Evolutionary conservation across 2,113 vertebrate genomes (phyloP).

Genomic region (Orycteropus afer): DNA sequence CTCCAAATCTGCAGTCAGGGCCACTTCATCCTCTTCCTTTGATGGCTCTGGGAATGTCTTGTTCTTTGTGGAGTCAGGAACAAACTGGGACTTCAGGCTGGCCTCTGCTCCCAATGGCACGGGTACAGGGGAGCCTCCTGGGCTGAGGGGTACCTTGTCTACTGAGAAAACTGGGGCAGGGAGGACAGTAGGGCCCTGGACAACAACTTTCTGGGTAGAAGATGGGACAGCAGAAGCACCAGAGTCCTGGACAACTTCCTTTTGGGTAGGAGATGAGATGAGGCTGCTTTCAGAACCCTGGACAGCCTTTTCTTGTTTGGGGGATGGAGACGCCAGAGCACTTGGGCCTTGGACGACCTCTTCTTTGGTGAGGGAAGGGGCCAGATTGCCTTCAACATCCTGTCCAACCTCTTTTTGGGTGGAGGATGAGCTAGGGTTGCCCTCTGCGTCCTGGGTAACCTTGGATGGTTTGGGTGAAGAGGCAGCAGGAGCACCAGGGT

Average conservation of each 20-base stretch:
- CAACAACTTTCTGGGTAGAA: background rate
- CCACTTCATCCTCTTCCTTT: constrained; percentile 81
- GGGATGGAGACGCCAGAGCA: background rate
- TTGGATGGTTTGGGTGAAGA: background rate
- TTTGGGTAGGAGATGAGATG: background rate
- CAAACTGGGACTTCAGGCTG: background rate
- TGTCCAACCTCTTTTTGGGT: background rate
- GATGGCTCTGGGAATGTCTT: rapidly evolving
- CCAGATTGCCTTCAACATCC: background rate
- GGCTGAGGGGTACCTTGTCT: background rate
- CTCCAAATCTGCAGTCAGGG: constrained; percentile 88
- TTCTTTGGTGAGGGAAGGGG: background rate
- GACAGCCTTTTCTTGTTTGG: background rate
- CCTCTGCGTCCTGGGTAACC: background rate
- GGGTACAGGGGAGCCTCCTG: background rate
- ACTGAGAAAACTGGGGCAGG: background rate
- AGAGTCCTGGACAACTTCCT: background rate
- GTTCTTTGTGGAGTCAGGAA: background rate
- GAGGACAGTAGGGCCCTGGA: background rate
- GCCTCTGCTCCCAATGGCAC: background rate
- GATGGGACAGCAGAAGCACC: background rate
- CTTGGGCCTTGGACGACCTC: background rate
- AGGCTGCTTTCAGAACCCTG: background rate
- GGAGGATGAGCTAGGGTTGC: background rate
- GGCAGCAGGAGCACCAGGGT: background rate